A percentile compares a stretch with the other conserved stretches of the same genome.
Conservation (phyloP, 1,140 invertebrate species). For the Nephila pilipes region DNA sequence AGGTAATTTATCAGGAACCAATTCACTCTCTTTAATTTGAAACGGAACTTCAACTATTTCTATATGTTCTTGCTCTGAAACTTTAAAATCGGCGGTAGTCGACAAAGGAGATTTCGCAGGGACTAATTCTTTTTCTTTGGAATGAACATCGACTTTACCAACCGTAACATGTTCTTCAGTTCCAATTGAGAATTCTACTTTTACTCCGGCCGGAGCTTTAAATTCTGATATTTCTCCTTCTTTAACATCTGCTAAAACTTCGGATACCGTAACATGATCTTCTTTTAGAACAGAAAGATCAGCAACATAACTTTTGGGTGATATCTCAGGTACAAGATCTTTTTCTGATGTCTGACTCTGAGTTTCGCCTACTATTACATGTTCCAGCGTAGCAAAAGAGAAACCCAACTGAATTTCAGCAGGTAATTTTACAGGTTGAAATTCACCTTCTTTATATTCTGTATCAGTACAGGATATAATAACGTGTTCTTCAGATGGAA, state of each 20-base stretch:
- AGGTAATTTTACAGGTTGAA: slow-evolving; percentile 72
- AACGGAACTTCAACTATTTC: slow-evolving; percentile 60
- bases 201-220: slow-evolving; percentile 66
- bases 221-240: slow-evolving; percentile 76
- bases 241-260: slow-evolving; percentile 77
- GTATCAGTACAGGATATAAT: slow-evolving; percentile 70
- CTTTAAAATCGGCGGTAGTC: slow-evolving; percentile 65
- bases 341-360: slow-evolving; percentile 71
- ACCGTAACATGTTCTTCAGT: slow-evolving; percentile 77
- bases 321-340: slow-evolving; percentile 60
- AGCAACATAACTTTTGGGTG: slow-evolving; percentile 43
- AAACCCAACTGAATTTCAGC: slow-evolving; percentile 61
- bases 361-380: slow-evolving; percentile 74
- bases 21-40: slow-evolving; percentile 75
- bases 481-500: slow-evolving; percentile 76
- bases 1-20: slow-evolving; percentile 48
- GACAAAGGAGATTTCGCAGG: slow-evolving; percentile 70
- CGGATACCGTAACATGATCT: slow-evolving; percentile 76
- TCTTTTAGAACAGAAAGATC: slow-evolving; percentile 59
- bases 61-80: slow-evolving; percentile 67
- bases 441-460: slow-evolving; percentile 77
- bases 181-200: slow-evolving; percentile 71
- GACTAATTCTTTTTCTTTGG: slow-evolving; percentile 77
- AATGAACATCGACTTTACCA: slow-evolving; percentile 76
- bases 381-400: slow-evolving; percentile 64